A percentile compares a stretch with the other conserved stretches of the same genome.
These are phyloP conservation scores for Serranus cabrilla DNA, from an alignment of 2,797 vertebrate genomes.

Conservation along the genomic window DNA sequence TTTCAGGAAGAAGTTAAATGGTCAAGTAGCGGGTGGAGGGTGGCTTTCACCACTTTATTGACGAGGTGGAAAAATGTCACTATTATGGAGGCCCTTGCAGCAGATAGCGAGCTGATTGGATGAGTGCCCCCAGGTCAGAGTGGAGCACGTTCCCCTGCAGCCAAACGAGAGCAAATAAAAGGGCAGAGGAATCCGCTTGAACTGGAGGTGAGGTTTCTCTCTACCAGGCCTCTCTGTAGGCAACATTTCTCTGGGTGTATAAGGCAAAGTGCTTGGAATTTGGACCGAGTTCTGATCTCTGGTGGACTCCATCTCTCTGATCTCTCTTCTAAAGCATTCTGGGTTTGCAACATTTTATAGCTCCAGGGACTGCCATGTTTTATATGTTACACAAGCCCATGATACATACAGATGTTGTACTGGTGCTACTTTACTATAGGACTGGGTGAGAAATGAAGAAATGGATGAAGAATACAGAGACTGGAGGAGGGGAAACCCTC, in stretches of 20 bases:
- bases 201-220: constrained; percentile 83
- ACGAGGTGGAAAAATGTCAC: constrained; percentile 92
- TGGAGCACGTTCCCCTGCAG: constrained; percentile 84
- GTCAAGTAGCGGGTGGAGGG: constrained; percentile 90
- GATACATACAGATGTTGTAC: constrained; percentile 41
- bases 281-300: constrained; percentile 66
- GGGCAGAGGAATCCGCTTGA: constrained; percentile 85
- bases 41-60: constrained; percentile 91
- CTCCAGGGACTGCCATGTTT: constrained; percentile 48
- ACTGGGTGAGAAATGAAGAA: constrained; percentile 25
- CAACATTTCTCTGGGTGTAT: constrained; percentile 70
- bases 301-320: constrained; percentile 54
- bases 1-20: constrained; percentile 91
- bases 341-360: constrained; percentile 47
- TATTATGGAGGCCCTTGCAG: constrained; percentile 89
- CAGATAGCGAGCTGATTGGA: constrained; percentile 90
- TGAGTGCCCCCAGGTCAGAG: constrained; percentile 88
- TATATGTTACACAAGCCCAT: constrained; percentile 43
- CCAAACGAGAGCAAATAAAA: constrained; percentile 87
- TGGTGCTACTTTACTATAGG: background rate
- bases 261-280: constrained; percentile 67
- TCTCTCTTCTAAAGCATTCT: constrained; percentile 50
- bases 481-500: background rate
- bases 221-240: constrained; percentile 72
- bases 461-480: constrained; percentile 29